Evolutionary conservation across 2,113 vertebrate species (phyloP).

Genomic region (Mirza zaza): DNA sequence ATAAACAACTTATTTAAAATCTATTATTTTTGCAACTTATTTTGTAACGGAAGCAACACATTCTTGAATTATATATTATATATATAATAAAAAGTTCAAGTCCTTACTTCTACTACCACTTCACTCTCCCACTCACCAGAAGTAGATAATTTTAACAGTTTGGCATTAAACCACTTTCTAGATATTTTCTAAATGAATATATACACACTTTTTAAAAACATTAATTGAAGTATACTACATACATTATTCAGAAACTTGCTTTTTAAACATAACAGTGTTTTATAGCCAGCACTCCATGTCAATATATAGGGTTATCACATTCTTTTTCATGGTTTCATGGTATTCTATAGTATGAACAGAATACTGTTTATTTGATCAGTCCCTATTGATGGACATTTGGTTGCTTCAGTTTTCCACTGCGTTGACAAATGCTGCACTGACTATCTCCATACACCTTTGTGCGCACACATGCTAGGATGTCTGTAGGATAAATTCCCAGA

Average conservation of each 20-base stretch:
- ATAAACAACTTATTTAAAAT: not conserved
- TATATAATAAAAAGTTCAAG: conserved; percentile 33
- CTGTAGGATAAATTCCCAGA: conserved; percentile 2
- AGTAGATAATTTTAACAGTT: conserved; percentile 25
- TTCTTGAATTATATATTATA: not conserved
- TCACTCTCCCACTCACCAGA: not conserved
- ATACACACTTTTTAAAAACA: not conserved
- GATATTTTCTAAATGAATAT: not conserved
- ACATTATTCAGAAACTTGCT: not conserved
- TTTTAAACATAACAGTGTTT: conserved; percentile 25
- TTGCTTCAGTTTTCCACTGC: not conserved
- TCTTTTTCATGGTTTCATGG: conserved; percentile 4
- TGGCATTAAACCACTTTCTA: conserved; percentile 11
- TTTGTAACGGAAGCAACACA: conserved; percentile 37
- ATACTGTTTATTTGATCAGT: not conserved
- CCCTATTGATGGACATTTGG: not conserved
- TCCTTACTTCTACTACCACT: not conserved
- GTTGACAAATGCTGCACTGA: not conserved
- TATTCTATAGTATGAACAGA: not conserved
- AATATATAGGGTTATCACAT: not conserved
- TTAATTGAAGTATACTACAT: conserved; percentile 3
- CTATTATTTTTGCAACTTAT: conserved; percentile 31
- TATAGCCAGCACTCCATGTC: not conserved
- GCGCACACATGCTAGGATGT: not conserved
- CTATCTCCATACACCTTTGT: not conserved